Evolutionary conservation across 1,140 invertebrate genomes (phyloP).

Genomic region (Phymorhynchus buccinoides): DNA sequence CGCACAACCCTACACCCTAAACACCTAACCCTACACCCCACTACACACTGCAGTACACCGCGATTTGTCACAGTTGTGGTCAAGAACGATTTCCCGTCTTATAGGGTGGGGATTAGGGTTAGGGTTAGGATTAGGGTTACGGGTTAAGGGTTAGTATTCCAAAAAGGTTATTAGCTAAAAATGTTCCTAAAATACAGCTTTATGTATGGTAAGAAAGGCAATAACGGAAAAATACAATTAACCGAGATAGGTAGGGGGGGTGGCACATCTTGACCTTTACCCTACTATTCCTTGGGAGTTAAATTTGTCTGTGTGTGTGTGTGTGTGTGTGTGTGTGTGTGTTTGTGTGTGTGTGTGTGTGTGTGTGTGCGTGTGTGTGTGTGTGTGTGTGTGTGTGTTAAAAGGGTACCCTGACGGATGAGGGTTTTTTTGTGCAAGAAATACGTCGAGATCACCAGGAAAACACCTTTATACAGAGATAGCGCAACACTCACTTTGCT

Average conservation of each 20-base stretch:
- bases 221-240: neutral
- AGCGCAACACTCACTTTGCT: neutral
- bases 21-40: no score
- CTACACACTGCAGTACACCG: no score
- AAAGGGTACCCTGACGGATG: neutral
- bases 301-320: neutral
- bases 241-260: no score
- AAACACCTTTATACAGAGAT: neutral
- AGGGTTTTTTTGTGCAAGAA: no score
- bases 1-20: no score
- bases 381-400: neutral
- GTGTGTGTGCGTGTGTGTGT: neutral
- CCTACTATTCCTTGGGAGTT: neutral
- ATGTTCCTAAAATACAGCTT: neutral
- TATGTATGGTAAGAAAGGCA: neutral
- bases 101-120: no score
- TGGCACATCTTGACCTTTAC: neutral
- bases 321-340: conserved; percentile 14
- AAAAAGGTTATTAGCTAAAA: neutral
- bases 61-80: no score
- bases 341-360: conserved; percentile 3
- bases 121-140: no score
- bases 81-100: no score
- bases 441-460: neutral
- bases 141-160: no score